Evolutionary conservation across 1,140 invertebrate genomes (phyloP).

Genomic region (Drosophila serrata): DNA sequence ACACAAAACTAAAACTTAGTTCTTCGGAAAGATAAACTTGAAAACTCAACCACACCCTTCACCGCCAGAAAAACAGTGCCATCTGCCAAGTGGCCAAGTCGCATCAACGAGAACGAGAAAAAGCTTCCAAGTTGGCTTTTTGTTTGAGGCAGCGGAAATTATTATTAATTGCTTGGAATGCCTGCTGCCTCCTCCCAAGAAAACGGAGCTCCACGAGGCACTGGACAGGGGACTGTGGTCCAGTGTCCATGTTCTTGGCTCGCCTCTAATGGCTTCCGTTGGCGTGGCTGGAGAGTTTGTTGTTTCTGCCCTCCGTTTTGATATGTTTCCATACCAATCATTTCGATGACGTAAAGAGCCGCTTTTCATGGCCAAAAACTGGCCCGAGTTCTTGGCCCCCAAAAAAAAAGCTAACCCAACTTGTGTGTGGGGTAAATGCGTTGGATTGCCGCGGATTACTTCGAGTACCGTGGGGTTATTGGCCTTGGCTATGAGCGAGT

Average conservation of each 20-base stretch:
- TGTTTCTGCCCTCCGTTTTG: constrained; percentile 6
- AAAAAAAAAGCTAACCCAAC: constrained; percentile 19
- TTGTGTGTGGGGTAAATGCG: constrained; percentile 46
- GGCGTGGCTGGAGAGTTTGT: constrained; percentile 52
- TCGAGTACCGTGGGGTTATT: constrained; percentile 68
- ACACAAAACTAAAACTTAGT: constrained; percentile 21
- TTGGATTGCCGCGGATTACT: constrained; percentile 59
- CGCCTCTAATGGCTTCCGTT: constrained; percentile 77
- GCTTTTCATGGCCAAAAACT: constrained; percentile 73
- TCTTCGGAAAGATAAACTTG: constrained; percentile 35
- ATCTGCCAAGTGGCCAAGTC: constrained; percentile 32
- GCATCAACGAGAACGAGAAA: constrained; percentile 32
- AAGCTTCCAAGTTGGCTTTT: constrained; percentile 55
- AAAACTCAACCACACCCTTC: constrained; percentile 16
- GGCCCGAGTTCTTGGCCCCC: constrained; percentile 63
- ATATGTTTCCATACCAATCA: constrained; percentile 43
- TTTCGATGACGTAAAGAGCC: constrained; percentile 72
- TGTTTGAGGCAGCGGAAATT: constrained; percentile 72
- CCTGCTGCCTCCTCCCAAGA: constrained; percentile 33
- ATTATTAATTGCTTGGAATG: constrained; percentile 81
- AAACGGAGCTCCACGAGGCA: constrained; percentile 12
- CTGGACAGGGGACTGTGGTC: constrained; percentile 2
- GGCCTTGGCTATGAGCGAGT: constrained; percentile 58
- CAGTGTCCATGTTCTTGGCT: constrained; percentile 36
- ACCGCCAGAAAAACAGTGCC: constrained; percentile 20